Conservation (phyloP, 2,113 vertebrate species). For the Amblyornis subalaris region DNA sequence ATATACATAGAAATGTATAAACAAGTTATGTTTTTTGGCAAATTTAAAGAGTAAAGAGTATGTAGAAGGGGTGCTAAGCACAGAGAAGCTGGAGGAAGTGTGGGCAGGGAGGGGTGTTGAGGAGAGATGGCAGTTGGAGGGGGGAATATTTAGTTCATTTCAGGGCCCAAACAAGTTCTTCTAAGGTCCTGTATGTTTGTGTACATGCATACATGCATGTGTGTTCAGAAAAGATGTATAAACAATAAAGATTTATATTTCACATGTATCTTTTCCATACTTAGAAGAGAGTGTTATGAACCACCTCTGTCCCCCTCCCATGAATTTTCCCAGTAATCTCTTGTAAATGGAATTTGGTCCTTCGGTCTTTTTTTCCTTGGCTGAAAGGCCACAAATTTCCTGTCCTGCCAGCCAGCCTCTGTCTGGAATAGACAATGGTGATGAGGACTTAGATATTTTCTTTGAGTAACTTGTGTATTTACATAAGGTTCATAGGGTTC, state of each 20-base stretch:
- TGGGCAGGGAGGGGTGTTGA: background rate
- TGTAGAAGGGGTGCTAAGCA: background rate
- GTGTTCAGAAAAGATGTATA: background rate
- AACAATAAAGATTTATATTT: background rate
- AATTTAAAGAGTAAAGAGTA: background rate
- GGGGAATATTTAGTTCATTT: background rate
- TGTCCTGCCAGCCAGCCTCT: background rate
- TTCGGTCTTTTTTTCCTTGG: background rate
- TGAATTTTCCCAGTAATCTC: background rate
- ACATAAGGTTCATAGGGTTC: background rate
- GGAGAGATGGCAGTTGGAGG: background rate
- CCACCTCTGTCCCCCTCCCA: background rate
- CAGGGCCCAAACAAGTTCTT: background rate
- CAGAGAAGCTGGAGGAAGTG: background rate
- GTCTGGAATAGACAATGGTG: background rate
- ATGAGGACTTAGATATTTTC: background rate
- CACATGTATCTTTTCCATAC: background rate
- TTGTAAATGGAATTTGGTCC: background rate
- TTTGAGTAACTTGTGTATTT: background rate
- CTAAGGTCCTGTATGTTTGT: background rate
- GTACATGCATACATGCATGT: accelerated
- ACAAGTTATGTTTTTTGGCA: background rate
- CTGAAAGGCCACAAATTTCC: background rate
- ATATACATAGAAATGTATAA: background rate
- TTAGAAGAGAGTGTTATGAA: background rate